Conservation (phyloP, 2,113 vertebrate genomes). For the Calonectris borealis region DNA sequence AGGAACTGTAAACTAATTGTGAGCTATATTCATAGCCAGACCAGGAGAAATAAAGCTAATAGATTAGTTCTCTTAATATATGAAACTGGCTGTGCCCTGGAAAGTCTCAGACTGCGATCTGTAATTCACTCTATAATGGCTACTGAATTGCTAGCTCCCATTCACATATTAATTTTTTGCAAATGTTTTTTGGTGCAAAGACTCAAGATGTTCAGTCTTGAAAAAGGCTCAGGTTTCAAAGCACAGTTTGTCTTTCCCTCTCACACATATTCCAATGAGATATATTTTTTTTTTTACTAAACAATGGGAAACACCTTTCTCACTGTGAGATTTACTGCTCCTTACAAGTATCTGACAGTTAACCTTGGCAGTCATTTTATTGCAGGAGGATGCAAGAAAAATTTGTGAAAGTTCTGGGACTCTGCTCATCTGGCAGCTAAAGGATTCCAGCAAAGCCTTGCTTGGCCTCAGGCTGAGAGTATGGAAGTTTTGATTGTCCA, state of each 20-base stretch:
- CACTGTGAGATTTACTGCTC: conserved; percentile 51
- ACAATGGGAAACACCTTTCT: conserved; percentile 60
- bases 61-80: neutral
- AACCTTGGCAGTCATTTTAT: conserved; percentile 26
- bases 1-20: neutral
- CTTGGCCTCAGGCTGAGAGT: neutral
- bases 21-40: neutral
- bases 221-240: conserved; percentile 1
- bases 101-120: neutral
- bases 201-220: neutral
- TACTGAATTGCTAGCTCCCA: neutral
- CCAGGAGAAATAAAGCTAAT: neutral
- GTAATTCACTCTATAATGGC: neutral
- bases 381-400: conserved; percentile 21
- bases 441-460: neutral
- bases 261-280: neutral
- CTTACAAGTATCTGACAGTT: conserved; percentile 28
- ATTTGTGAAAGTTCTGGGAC: neutral
- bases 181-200: neutral
- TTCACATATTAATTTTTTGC: conserved; percentile 7
- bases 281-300: neutral
- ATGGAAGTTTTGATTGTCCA: neutral
- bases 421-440: conserved; percentile 29
- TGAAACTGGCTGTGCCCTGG: neutral
- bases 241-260: neutral